Evolutionary conservation across 2,888 invertebrate genomes (phyloP), one percentile per base, ranked within the genome.

Genomic region (Eupithecia tripunctaria): DNA sequence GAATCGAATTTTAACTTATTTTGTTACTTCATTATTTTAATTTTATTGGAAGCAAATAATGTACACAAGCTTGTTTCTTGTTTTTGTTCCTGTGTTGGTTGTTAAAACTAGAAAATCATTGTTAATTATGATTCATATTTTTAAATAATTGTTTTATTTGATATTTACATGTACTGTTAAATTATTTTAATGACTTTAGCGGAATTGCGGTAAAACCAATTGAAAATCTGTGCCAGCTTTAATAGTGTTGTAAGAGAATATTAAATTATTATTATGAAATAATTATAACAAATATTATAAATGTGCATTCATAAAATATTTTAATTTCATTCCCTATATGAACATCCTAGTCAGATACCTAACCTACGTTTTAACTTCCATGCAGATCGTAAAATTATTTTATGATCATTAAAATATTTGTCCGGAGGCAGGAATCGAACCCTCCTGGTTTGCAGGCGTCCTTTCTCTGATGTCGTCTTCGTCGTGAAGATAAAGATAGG

Each of bases 171-270:
- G 7, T 15, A 36, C 38, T 25, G 36, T 21, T 21, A 63, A 38
- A 36, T 63, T 63, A 63, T 64, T 38, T 64, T 25, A 64, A 41
- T 70, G 81, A 84, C 84, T 85, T 84, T 88, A 89, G 87, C 82
- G 80, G 82, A 83, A 86, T 86, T 83, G 89, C 91, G 89, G 86
- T 88, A 77, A 90, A 92, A 91, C 86, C 87, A 91, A 89, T 86
- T 84, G 83, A 88, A 89, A 89, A 89, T 89, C 85, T 90, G 89
- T 89, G 89, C 89, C 92, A 94, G 94, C 94, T 94, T 94, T 94
- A 94, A 94, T 94, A 94, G 93, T 82, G 76, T 84, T 82, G 76
- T 92, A 94, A 93, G 93, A 86, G 82, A 89, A 86, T 87, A 79
- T 78, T 76, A 76, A 78, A 78, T 80, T 82, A 86, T 86, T 88